These are phyloP conservation scores for Drosophila gaucha DNA, from an alignment of 2,888 invertebrate genomes.

Conservation along the genomic window DNA sequence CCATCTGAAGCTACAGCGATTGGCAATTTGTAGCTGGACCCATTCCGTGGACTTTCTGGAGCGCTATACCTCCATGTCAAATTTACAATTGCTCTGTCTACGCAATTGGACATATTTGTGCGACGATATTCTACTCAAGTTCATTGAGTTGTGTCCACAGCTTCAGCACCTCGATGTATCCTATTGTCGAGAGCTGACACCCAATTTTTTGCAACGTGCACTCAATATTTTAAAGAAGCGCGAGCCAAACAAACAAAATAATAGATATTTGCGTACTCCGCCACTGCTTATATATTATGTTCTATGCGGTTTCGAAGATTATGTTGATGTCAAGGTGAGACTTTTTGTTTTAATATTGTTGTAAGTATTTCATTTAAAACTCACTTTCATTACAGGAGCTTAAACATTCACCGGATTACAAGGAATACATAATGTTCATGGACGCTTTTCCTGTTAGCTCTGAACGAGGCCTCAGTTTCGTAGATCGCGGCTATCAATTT, in stretches of 20 bases:
- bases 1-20: conserved; percentile 57
- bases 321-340: conserved; percentile 65
- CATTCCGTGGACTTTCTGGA: conserved; percentile 53
- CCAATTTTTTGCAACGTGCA: conserved; percentile 58
- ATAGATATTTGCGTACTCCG: conserved; percentile 36
- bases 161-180: conserved; percentile 77
- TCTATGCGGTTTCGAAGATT: conserved; percentile 71
- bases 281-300: conserved; percentile 69
- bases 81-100: conserved; percentile 63
- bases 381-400: conserved; percentile 55
- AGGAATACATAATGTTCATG: conserved; percentile 60
- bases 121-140: conserved; percentile 66
- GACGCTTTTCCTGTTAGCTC: conserved; percentile 73
- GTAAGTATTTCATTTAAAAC: not conserved
- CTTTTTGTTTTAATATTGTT: too few relatives aligned
- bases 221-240: conserved; percentile 57
- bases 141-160: conserved; percentile 67
- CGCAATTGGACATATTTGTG: conserved; percentile 68
- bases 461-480: conserved; percentile 77
- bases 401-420: conserved; percentile 59
- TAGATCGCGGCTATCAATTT: conserved; percentile 80
- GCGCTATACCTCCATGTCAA: conserved; percentile 70
- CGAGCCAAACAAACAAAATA: conserved; percentile 44
- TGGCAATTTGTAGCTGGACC: conserved; percentile 79
- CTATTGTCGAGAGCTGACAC: conserved; percentile 70